Base-by-base conservation (phyloP, 64 coral and sea anemone genomes). In the Dendronephthya gigantea region DNA sequence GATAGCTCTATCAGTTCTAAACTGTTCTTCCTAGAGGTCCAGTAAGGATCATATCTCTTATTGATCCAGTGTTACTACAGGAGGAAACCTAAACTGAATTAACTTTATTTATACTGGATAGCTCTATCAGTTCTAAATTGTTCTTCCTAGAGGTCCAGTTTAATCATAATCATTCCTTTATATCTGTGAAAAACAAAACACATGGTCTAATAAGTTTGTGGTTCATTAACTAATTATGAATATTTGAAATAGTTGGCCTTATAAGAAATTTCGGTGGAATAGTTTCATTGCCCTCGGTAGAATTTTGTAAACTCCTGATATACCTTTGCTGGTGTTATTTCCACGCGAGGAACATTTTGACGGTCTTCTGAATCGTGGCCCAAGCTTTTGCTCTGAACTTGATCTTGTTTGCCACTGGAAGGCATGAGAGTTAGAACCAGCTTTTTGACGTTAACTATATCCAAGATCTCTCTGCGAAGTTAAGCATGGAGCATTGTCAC, bases 331-430 rank as follows among this genome's bases (percentile, higher is more conserved):
- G 87, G 45, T 97, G 94, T 68, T 81, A 86, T 43, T 81, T 85
- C 2, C 93, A 17, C 25, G 94, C 85, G 23, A 89, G 41, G 58
- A 84, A 97, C 94, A 97, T 97, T 72, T 62, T 86, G 15, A 93
- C 92, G 50, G 81, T 91, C 88, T 97, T 97, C 55, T 97, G 94
- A 36, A 97, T 91, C 3, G 65, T 89, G 36, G 93, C 76, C 23
- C 93, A 89, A 0, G 94, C 92, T 76, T 48, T 41, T 48, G 87
- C 90, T 30, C 94, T 83, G 85, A 87, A 97, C 88, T 89, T 88
- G 85, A 97, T 97, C 87, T 97, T 97, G 84, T 97, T 91, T 49
- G 90, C 90, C 81, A 97, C 94, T 97, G 45, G 1, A 84, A 40
- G 33, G 9, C n/a, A 13, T 74, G 27, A 17, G 13, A n/a, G 51